Percentiles rank a stretch among this genome's conserved stretches.
These are phyloP conservation scores for Nasonia giraulti DNA, from an alignment of 1,140 invertebrate species.

Conservation along the genomic window DNA sequence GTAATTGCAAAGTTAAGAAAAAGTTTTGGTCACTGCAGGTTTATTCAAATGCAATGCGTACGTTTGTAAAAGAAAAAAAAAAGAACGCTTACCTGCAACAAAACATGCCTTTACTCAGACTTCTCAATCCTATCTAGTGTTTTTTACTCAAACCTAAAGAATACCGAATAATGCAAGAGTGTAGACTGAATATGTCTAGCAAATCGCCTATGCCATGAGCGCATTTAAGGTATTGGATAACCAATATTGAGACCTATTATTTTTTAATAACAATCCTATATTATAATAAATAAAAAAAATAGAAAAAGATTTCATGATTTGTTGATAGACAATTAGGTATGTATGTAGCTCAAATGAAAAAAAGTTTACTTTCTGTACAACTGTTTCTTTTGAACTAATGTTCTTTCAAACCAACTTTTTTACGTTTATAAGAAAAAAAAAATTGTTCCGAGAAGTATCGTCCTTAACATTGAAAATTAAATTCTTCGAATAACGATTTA, in stretches of 20 bases:
- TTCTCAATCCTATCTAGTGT: conserved; percentile 26
- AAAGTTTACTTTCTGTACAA: too few species aligned
- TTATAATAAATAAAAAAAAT: not conserved
- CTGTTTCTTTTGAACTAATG: conserved; percentile 34
- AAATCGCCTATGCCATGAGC: not conserved
- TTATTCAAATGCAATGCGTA: conserved; percentile 23
- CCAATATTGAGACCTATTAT: conserved; percentile 13
- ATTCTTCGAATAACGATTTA: conserved; percentile 53
- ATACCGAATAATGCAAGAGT: not conserved
- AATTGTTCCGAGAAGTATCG: conserved; percentile 63
- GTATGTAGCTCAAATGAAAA: too few species aligned
- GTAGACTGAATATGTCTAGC: not conserved
- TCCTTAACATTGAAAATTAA: conserved; percentile 60
- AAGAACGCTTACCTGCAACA: conserved; percentile 19
- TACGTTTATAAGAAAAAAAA: conserved; percentile 57
- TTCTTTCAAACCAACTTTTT: conserved; percentile 49
- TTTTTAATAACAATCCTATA: not conserved
- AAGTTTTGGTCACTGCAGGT: conserved; percentile 17
- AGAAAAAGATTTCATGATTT: conserved; percentile 4
- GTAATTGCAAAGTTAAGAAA: conserved; percentile 25
- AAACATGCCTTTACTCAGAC: conserved; percentile 23
- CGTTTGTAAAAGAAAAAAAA: conserved; percentile 35
- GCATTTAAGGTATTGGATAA: conserved; percentile 9
- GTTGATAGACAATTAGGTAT: not conserved
- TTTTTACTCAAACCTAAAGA: conserved; percentile 17